phyloP scores from a whole-genome alignment of 2,888 invertebrate species.

The Oscheius sp. region DNA sequence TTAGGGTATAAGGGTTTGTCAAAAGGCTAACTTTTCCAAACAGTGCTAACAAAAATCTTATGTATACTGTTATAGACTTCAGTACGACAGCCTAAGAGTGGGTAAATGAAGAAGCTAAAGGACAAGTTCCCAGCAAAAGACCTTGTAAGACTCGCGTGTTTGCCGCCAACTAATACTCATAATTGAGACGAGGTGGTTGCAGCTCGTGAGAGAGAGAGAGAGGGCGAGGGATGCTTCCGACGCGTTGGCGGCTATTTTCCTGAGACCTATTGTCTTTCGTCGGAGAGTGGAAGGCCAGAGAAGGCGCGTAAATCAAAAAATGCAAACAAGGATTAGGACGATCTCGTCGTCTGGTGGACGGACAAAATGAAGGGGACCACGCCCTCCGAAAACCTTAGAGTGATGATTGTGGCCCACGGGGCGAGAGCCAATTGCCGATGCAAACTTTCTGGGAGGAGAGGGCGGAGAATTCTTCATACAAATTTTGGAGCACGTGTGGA shows the following conservation, averaged over 20 bases:
- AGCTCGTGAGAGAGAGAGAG: conserved; percentile 6
- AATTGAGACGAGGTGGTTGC: background rate
- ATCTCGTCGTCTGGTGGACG: background rate
- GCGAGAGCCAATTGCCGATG: conserved; percentile 32
- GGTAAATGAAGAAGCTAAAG: too few relatives aligned
- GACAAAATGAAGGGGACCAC: conserved; percentile 4
- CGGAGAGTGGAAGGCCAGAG: background rate
- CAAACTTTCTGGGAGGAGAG: conserved; percentile 13
- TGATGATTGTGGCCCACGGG: conserved; percentile 18
- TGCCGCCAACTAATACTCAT: too few relatives aligned
- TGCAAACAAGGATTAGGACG: background rate
- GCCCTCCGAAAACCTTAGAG: conserved; percentile 16
- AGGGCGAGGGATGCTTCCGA: background rate
- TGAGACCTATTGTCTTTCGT: background rate
- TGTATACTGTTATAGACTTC: too few relatives aligned
- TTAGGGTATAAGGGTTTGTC: too few relatives aligned
- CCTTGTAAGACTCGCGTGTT: too few relatives aligned
- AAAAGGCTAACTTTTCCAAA: too few relatives aligned
- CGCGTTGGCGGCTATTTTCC: background rate
- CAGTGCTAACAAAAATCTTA: too few relatives aligned
- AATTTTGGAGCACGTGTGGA: background rate
- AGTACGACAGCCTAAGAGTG: too few relatives aligned
- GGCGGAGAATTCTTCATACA: background rate
- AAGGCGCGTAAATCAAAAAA: background rate
- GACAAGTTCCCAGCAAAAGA: too few relatives aligned